Percentiles rank a stretch among this genome's conserved stretches.
Evolutionary conservation across 2,888 invertebrate genomes (phyloP).

Genomic region (Apoda limacodes): DNA sequence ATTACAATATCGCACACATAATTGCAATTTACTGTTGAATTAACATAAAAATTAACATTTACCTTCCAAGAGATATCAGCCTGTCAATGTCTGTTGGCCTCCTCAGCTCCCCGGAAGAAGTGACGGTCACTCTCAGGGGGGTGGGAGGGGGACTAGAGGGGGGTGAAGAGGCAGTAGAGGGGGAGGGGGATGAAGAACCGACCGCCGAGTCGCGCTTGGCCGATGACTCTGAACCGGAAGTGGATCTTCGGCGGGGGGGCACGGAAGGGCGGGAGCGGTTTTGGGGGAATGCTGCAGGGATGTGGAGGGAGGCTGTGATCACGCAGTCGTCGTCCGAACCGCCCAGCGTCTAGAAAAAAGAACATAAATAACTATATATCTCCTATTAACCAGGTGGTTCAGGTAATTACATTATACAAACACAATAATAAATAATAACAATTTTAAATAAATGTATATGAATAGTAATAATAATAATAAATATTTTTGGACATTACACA

Average conservation of each 20-base stretch:
- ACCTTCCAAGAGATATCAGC: slow-evolving; percentile 46
- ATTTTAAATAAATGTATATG: too few species aligned
- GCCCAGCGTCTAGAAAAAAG: slow-evolving; percentile 61
- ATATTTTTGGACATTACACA: too few species aligned
- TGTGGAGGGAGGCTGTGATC: slow-evolving; percentile 84
- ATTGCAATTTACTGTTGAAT: too few species aligned
- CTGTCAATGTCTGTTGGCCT: slow-evolving; percentile 51
- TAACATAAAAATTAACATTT: too few species aligned
- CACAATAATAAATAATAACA: too few species aligned
- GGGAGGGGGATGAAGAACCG: slow-evolving; percentile 63
- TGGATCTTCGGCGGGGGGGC: slow-evolving; percentile 46
- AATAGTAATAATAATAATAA: too few species aligned
- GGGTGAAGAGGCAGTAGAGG: slow-evolving; percentile 42
- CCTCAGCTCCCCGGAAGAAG: slow-evolving; percentile 66
- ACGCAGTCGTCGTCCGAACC: slow-evolving; percentile 74
- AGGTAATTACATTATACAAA: too few species aligned
- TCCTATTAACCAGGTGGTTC: too few species aligned
- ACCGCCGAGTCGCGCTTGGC: slow-evolving; percentile 71
- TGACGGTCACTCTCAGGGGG: slow-evolving; percentile 67
- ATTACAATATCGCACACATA: too few species aligned
- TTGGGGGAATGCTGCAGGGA: slow-evolving; percentile 73
- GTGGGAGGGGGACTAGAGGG: slow-evolving; percentile 26
- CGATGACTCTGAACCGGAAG: slow-evolving; percentile 42
- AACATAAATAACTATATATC: too few species aligned
- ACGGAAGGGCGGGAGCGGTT: slow-evolving; percentile 47